Evolutionary conservation across 2,888 invertebrate genomes (phyloP), one percentile per base, ranked within the genome.

Genomic region (Drosophila rubida): DNA sequence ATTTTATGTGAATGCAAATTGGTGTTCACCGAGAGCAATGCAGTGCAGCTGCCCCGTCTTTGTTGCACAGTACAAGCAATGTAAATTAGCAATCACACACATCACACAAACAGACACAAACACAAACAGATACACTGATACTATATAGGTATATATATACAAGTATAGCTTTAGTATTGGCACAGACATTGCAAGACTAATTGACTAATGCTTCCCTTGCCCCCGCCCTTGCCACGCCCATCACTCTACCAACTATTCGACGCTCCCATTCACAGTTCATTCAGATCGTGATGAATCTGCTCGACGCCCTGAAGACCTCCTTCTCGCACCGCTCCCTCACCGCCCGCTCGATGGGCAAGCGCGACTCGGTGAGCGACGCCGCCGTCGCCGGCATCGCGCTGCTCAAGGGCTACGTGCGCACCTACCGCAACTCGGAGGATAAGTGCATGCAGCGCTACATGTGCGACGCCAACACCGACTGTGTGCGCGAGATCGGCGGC

Each of bases 271-370:
- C 89, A 83, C 93, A 97, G 97, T 96, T 97, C 93, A 96, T 97
- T 93, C 96, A 96, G 93, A 96, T 97, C 93, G 96, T 97, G 57
- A 95, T 97, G 90, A 97, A 97, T 91, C 95, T 98, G 44, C 93
- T 98, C 93, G 97, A 98, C 89, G 97, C 97, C 61, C 93, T 98
- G 90, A 97, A 97, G 93, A 97, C 97, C 25, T 97, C 97, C 35
- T 97, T 98, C 93, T 97, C 97, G 27, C 97, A 97, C 92, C 95
- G 97, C 85, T 97, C 97, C 14, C 92, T 97, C 87, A 94, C 95
- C 9, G 97, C 97, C 32, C 94, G 97, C 64, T 96, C 96, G 54
- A 93, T 97, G 87, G 97, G 97, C 80, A 95, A 95, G 91, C 96
- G 96, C 88, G 97, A 97, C 92, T 95, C 96, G n/a, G 94, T 97